phyloP scores from a whole-genome alignment of 1,140 invertebrate genomes.

The Oscheius sp. region DNA sequence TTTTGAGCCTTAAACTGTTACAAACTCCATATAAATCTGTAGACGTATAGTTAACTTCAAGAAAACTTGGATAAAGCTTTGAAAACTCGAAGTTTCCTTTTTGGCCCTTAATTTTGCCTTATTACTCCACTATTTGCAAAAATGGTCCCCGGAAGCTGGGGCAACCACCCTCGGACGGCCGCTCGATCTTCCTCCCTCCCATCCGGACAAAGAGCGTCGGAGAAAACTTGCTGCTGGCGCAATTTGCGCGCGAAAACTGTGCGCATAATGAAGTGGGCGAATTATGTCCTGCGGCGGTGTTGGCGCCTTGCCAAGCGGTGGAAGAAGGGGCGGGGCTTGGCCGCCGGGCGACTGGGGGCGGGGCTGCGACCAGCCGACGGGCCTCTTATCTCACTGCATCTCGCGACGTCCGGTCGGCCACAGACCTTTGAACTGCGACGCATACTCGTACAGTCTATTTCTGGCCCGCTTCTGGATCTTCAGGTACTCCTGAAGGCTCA shows the following conservation, averaged over 20 bases:
- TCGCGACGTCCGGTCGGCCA: neutral
- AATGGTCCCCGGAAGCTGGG: neutral
- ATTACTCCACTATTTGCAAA: neutral
- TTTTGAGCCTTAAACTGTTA: too few species aligned
- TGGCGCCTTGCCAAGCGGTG: neutral
- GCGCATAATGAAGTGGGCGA: too few species aligned
- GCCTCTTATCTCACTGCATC: conserved; percentile 1
- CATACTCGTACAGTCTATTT: neutral
- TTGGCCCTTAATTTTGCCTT: neutral
- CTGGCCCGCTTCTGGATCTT: neutral
- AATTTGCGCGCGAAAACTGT: too few species aligned
- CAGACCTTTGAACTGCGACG: neutral
- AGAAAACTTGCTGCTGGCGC: neutral
- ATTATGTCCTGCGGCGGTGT: conserved; percentile 1
- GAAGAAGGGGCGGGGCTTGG: neutral
- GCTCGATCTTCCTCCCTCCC: neutral
- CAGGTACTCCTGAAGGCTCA: neutral
- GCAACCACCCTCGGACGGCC: neutral
- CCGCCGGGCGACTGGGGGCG: neutral
- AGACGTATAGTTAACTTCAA: neutral
- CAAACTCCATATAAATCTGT: neutral
- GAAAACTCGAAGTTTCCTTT: neutral
- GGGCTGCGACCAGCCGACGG: neutral
- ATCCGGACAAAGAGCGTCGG: neutral
- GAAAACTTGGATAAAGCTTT: neutral